Evolutionary conservation across 2,888 invertebrate genomes (phyloP), one percentile per base, ranked within the genome.

Genomic region (Eremobia ochroleuca): DNA sequence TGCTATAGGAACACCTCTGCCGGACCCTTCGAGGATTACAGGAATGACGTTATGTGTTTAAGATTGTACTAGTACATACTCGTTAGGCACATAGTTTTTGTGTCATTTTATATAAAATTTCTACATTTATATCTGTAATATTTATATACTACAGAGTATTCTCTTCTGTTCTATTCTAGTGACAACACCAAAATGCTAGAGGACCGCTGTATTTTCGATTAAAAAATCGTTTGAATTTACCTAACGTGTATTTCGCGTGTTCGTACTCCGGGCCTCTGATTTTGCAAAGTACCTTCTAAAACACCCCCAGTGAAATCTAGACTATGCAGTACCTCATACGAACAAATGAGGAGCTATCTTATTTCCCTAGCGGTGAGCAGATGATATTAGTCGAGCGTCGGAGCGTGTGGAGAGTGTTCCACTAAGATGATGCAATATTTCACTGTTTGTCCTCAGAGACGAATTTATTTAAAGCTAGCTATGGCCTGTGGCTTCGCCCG

Each of bases 291-390:
- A 25, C 28, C 40, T 34, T 15, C 1, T 61, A 59, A 73, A 40
- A 61, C 13, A 62, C 6, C 66, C 58, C 52, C 4, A n/a, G 64
- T 46, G 28, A 18, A 79, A 69, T 69, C 46, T 59, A 49, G 31
- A 1, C 34, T 18, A 65, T 31, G 70, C 31, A 73, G 37, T 43
- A 37, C 66, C 55, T 55, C 80, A 61, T 28, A 28, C 31, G 40
- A n/a, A 61, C n/a, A 70, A 70, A 84, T 71, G 55, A 66, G 46
- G 37, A 4, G 15, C 40, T 21, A 18, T 9, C 13, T 72, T 77
- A 83, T 83, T 83, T 83, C 85, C 83, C 85, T 18, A 73, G 82
- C 37, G 81, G 64, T 65, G 28, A 62, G 21, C 46, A 52, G 55
- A 65, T 68, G 37, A 68, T 75, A 55, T 75, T 40, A 68, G 62